These are phyloP conservation scores for Serranochromis macrocephalus DNA, from an alignment of 2,113 vertebrate genomes.

Conservation along the genomic window DNA sequence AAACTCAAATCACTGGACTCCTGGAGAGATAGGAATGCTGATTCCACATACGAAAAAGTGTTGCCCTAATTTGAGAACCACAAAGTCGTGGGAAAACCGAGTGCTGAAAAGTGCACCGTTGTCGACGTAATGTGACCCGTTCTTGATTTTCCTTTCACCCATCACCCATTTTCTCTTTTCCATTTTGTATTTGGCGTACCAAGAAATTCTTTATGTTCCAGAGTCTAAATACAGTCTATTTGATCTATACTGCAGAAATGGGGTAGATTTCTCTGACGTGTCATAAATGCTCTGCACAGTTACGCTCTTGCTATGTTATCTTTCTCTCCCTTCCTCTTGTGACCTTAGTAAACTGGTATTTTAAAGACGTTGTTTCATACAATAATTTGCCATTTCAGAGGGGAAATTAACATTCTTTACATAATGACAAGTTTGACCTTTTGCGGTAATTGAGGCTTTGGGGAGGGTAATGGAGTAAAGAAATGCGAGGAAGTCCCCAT, in stretches of 20 bases:
- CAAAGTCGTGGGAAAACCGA: neutral
- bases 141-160: neutral
- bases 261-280: neutral
- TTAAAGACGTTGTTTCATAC: constrained; percentile 44
- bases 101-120: neutral
- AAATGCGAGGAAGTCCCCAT: neutral
- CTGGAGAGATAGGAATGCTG: neutral
- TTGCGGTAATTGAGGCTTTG: constrained; percentile 35
- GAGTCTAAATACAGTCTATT: constrained; percentile 38
- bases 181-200: neutral
- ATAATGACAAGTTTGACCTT: constrained; percentile 51
- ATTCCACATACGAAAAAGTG: neutral
- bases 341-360: constrained; percentile 56
- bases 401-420: constrained; percentile 53
- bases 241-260: constrained; percentile 21
- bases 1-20: neutral
- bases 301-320: neutral
- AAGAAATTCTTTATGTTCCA: neutral
- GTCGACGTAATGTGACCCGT: neutral
- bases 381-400: constrained; percentile 53
- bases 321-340: neutral
- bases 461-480: constrained; percentile 10
- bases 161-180: neutral
- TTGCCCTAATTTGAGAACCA: neutral
- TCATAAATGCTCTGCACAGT: neutral